Base-by-base conservation (phyloP, 1,140 invertebrate genomes). In the Frieseomelitta varia region DNA sequence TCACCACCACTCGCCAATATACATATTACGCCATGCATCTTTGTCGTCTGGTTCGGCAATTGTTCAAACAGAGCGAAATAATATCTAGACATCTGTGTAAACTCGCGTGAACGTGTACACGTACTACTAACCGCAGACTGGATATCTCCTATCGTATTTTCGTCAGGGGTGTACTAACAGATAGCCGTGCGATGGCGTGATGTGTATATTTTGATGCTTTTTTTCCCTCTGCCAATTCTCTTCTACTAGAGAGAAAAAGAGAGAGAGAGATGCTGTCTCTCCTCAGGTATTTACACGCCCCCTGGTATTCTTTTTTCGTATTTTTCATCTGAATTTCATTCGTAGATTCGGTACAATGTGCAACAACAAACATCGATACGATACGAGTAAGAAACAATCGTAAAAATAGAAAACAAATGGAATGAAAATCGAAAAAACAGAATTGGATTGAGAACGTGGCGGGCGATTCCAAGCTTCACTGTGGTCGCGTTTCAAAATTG, bases 21-120 rank as follows among this genome's bases (percentile, higher is more conserved):
- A 47, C 51, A 15, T 27, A 65, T 39, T 65, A 65, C 61, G 53
- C 56, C 72, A 47, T 27, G 24, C 58, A 79, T 72, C 79, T 77
- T 63, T 85, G 77, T 77, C 79, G 77, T 87, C 75, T 85, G 81
- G 76, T 87, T 88, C 89, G 77, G 74, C 90, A 90, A 88, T 91
- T 91, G 90, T 91, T 91, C 90, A 91, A 91, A 91, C 83, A 89
- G 79, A 83, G 84, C 47, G 73, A 75, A 86, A 89, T 85, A 85
- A 81, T 75, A 56, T 58, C 71, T 68, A 82, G 77, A 85, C 87
- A 89, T 89, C 87, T 91, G 90, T 91, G 85, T 87, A 91, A 91
- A 91, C 87, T 88, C 72, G 87, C 68, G 82, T 84, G 75, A 81
- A 85, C 71, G 74, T 75, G 80, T 69, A 76, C 39, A 47, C 71